These are phyloP conservation scores for Meta bourneti DNA, from an alignment of 2,888 invertebrate genomes.

Conservation along the genomic window DNA sequence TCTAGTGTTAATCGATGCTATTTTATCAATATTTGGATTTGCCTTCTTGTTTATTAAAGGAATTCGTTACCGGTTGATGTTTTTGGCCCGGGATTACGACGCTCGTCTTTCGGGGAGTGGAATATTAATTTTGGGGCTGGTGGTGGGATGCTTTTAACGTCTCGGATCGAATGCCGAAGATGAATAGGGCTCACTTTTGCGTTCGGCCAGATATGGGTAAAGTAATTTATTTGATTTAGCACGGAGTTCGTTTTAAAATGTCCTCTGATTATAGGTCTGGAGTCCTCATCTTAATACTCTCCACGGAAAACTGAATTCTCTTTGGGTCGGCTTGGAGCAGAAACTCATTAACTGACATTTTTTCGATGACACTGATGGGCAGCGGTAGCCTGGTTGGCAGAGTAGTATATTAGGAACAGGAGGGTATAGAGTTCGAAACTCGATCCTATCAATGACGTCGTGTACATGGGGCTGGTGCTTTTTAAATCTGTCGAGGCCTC, in stretches of 20 bases:
- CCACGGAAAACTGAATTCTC: too few species aligned
- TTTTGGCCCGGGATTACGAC: constrained; percentile 34
- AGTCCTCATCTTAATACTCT: background rate
- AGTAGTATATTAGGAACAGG: too few species aligned
- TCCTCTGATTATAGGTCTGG: background rate
- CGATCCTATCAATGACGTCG: too few species aligned
- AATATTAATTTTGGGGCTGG: background rate
- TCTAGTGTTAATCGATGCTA: constrained; percentile 60
- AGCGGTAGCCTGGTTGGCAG: background rate
- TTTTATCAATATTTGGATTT: constrained; percentile 74
- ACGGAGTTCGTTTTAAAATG: background rate
- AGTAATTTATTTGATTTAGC: background rate
- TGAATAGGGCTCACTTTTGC: background rate
- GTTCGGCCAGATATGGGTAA: background rate
- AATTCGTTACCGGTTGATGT: constrained; percentile 64
- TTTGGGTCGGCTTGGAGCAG: background rate
- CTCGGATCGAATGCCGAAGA: background rate
- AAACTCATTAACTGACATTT: background rate
- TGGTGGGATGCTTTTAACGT: background rate
- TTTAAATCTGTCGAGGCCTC: too few species aligned
- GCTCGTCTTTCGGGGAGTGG: background rate
- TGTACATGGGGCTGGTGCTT: too few species aligned
- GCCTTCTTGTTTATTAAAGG: constrained; percentile 66
- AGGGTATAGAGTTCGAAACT: too few species aligned
- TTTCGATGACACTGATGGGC: background rate